Conservation (phyloP, 2,888 invertebrate genomes). For the Pheosia tremula region DNA sequence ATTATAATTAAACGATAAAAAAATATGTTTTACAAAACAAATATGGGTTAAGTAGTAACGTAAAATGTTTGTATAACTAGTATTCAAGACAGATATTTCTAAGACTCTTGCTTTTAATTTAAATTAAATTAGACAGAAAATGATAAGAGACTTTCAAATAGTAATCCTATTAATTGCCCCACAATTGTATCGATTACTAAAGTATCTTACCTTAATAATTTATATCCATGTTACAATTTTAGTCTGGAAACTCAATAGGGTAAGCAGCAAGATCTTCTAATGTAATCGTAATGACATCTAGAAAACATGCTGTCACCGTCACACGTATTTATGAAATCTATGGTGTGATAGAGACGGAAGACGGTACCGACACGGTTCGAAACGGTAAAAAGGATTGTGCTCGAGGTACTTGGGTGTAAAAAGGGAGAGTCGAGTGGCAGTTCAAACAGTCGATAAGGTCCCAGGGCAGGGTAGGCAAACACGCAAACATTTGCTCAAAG, state of each 20-base stretch:
- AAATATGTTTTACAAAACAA: too few relatives aligned
- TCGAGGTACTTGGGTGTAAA: slow-evolving; percentile 28
- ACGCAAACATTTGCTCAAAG: slow-evolving; percentile 58
- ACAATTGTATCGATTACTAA: slow-evolving; percentile 1
- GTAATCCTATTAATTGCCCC: background rate
- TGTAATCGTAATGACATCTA: too few relatives aligned
- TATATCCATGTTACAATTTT: too few relatives aligned
- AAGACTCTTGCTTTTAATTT: background rate
- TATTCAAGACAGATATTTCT: background rate
- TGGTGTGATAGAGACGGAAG: too few relatives aligned
- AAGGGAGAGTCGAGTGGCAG: slow-evolving; percentile 43
- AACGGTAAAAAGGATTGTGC: background rate
- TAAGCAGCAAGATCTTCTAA: too few relatives aligned
- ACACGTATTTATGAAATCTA: too few relatives aligned
- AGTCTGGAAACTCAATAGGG: too few relatives aligned
- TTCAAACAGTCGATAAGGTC: slow-evolving; percentile 57
- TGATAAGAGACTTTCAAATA: background rate
- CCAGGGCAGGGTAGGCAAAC: slow-evolving; percentile 38
- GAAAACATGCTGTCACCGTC: too few relatives aligned
- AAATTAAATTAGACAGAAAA: background rate
- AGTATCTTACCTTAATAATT: too few relatives aligned
- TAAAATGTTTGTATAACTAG: background rate
- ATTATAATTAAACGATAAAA: too few relatives aligned
- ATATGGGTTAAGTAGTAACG: background rate
- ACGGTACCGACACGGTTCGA: too few relatives aligned